Conservation (phyloP, 92 coral and sea anemone species). For the Zoanthus sansibaricus region DNA sequence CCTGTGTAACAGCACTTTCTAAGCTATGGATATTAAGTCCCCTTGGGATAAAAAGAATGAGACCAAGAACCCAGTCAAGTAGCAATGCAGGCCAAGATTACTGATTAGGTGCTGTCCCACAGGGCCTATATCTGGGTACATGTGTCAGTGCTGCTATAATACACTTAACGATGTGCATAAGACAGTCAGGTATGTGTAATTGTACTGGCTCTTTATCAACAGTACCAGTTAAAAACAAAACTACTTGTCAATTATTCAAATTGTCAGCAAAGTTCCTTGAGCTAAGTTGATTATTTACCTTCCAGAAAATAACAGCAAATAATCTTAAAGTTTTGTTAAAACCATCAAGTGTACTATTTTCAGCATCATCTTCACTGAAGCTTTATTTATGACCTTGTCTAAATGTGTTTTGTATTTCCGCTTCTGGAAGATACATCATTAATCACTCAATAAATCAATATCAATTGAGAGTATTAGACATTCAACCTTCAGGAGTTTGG, state of each 20-base stretch:
- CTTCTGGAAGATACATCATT: not conserved
- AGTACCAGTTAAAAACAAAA: too few relatives aligned
- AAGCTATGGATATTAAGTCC: not conserved
- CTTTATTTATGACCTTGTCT: too few relatives aligned
- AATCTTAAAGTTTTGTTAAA: too few relatives aligned
- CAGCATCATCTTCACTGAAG: too few relatives aligned
- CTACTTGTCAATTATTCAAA: too few relatives aligned
- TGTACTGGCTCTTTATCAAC: not conserved
- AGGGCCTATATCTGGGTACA: constrained; percentile 40
- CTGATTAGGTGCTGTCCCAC: constrained; percentile 37
- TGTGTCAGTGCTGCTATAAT: constrained; percentile 5
- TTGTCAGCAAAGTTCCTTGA: too few relatives aligned
- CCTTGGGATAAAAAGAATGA: not conserved
- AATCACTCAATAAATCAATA: not conserved
- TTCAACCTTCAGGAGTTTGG: not conserved
- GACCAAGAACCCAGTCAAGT: not conserved
- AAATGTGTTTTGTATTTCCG: too few relatives aligned
- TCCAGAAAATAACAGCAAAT: too few relatives aligned
- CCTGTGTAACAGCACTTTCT: constrained; percentile 17
- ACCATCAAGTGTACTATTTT: too few relatives aligned
- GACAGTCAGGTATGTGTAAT: not conserved
- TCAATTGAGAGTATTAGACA: not conserved
- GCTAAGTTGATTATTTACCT: too few relatives aligned
- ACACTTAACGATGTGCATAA: not conserved
- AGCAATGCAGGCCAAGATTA: not conserved